Evolutionary conservation across 92 coral and sea anemone genomes (phyloP).

Genomic region (Zoanthus solanderi): DNA sequence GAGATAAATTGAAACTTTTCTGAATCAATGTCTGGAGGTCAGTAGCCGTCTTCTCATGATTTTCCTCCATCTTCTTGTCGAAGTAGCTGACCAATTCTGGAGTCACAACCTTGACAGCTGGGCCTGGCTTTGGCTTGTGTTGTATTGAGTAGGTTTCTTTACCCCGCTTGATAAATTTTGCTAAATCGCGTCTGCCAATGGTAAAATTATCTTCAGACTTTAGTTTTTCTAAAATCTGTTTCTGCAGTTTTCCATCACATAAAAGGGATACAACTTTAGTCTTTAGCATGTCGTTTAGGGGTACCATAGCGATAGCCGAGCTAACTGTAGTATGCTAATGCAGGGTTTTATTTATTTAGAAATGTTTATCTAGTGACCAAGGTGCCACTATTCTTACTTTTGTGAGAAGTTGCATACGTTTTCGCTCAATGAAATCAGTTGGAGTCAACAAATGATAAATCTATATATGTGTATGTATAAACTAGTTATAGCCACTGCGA

Average conservation of each 20-base stretch:
- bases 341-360: not conserved
- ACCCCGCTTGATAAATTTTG: constrained; percentile 51
- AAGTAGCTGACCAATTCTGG: constrained; percentile 49
- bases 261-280: constrained; percentile 5
- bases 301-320: not conserved
- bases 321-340: not conserved
- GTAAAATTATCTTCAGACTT: constrained; percentile 22
- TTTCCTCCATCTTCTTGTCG: constrained; percentile 60
- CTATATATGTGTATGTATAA: too few relatives aligned
- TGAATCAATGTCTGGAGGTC: constrained; percentile 39
- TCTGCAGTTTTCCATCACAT: not conserved
- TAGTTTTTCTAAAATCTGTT: not conserved
- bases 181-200: constrained; percentile 46
- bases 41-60: constrained; percentile 62
- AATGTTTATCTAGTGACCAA: not conserved
- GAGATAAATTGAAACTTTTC: constrained; percentile 19
- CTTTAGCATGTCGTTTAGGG: not conserved
- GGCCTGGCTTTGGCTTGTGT: constrained; percentile 39
- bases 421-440: not conserved
- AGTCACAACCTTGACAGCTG: constrained; percentile 14
- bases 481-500: too few relatives aligned
- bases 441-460: too few relatives aligned
- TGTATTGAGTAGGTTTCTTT: constrained; percentile 49
- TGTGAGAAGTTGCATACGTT: not conserved
- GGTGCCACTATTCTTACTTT: not conserved